Evolutionary conservation across 2,888 invertebrate species (phyloP).

Genomic region (Lymantria monacha): DNA sequence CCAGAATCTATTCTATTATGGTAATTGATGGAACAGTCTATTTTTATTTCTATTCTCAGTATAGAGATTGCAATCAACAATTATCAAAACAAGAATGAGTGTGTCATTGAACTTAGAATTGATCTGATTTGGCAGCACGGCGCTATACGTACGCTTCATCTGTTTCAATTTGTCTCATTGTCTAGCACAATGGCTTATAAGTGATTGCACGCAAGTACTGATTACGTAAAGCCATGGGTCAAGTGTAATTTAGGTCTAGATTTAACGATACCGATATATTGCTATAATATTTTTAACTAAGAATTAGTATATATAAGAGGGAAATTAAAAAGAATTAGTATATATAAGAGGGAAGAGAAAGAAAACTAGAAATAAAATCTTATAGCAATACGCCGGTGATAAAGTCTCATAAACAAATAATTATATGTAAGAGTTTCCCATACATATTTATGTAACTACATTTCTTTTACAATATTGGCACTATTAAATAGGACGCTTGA

Average conservation of each 20-base stretch:
- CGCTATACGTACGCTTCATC: constrained; percentile 15
- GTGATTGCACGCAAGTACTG: constrained; percentile 14
- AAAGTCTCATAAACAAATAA: no score
- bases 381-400: no score
- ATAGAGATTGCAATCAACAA: constrained; percentile 5
- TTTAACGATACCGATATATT: background rate
- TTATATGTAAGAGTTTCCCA: no score
- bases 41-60: background rate
- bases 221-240: constrained; percentile 5
- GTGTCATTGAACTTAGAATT: constrained; percentile 14
- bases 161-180: constrained; percentile 28
- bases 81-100: constrained; percentile 1
- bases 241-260: constrained; percentile 11
- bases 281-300: no score
- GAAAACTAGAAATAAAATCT: no score
- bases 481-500: no score
- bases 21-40: background rate
- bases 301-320: no score
- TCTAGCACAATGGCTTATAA: constrained; percentile 11
- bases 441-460: no score
- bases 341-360: no score
- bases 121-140: constrained; percentile 11
- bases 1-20: background rate
- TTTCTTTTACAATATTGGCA: no score
- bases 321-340: no score